Conservation (phyloP, 1,140 invertebrate species). For the Neuroterus valhalla region DNA sequence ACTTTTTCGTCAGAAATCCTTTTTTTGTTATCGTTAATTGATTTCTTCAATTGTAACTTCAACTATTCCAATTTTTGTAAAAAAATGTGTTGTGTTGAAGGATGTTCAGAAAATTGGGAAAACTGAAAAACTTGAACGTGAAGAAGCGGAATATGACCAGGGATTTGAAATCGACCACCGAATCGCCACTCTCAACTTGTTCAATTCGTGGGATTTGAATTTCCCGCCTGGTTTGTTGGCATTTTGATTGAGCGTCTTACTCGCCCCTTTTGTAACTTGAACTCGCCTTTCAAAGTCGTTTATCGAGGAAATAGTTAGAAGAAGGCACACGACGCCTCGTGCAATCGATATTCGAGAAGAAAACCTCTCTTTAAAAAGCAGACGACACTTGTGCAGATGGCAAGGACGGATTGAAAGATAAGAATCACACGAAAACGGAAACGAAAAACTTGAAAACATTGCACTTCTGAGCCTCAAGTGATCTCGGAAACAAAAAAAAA, state of each 20-base stretch:
- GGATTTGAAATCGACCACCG: too few species aligned
- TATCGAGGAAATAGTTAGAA: slow-evolving; percentile 19
- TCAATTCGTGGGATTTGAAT: not conserved
- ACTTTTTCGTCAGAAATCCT: too few species aligned
- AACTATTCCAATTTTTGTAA: too few species aligned
- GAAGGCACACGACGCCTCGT: slow-evolving; percentile 32
- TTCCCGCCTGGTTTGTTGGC: too few species aligned
- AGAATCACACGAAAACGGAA: not conserved
- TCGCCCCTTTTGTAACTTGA: slow-evolving; percentile 29
- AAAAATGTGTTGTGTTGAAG: too few species aligned
- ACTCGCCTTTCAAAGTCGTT: slow-evolving; percentile 18
- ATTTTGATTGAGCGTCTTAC: not conserved
- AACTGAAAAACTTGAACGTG: too few species aligned
- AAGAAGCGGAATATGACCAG: too few species aligned
- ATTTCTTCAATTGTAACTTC: too few species aligned
- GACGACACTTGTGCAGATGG: slow-evolving; percentile 2
- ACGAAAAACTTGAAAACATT: slow-evolving; percentile 44
- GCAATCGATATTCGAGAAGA: slow-evolving; percentile 47
- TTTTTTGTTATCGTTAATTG: too few species aligned
- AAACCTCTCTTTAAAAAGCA: slow-evolving; percentile 39
- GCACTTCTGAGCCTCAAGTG: slow-evolving; percentile 46
- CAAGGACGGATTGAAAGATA: slow-evolving; percentile 20
- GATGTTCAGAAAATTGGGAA: too few species aligned
- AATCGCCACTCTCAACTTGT: not conserved
- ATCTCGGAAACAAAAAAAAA: not conserved